Evolutionary conservation across 2,888 invertebrate species (phyloP).

Genomic region (Tetragonisca angustula): DNA sequence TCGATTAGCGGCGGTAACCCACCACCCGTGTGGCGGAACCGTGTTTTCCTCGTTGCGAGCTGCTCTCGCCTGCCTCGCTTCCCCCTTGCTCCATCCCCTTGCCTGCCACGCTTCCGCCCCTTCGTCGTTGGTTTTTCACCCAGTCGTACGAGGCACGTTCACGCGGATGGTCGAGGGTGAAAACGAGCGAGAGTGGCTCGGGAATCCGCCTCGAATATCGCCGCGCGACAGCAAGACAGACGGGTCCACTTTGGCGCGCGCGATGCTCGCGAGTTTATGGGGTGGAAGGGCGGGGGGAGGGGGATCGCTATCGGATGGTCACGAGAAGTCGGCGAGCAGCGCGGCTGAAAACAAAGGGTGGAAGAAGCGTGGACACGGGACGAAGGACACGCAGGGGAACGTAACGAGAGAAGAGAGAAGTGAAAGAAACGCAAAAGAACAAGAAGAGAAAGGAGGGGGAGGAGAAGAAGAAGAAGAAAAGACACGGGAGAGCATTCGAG

Average conservation of each 20-base stretch:
- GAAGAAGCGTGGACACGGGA: conserved; percentile 10
- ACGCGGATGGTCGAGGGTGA: neutral
- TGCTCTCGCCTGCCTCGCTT: too few species aligned
- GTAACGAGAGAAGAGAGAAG: neutral
- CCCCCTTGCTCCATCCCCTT: neutral
- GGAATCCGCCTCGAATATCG: too few species aligned
- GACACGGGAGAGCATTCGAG: conserved; percentile 8
- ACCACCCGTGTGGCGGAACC: conserved; percentile 15
- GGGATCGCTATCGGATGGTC: neutral
- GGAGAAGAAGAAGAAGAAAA: too few species aligned
- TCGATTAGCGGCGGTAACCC: conserved; percentile 33
- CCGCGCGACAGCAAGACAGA: neutral
- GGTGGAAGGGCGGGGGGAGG: too few species aligned
- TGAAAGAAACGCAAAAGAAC: too few species aligned
- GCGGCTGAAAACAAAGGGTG: conserved; percentile 4
- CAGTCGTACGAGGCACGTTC: neutral
- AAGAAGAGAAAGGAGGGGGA: too few species aligned
- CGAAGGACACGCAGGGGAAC: too few species aligned
- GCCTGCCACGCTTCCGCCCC: too few species aligned
- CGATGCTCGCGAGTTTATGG: too few species aligned
- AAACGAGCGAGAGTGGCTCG: too few species aligned
- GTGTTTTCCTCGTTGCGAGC: conserved; percentile 12
- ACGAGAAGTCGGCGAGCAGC: neutral
- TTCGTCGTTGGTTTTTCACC: neutral
- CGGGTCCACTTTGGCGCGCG: conserved; percentile 50